phyloP scores from a whole-genome alignment of 2,113 vertebrate genomes.

The Asarcornis scutulata region DNA sequence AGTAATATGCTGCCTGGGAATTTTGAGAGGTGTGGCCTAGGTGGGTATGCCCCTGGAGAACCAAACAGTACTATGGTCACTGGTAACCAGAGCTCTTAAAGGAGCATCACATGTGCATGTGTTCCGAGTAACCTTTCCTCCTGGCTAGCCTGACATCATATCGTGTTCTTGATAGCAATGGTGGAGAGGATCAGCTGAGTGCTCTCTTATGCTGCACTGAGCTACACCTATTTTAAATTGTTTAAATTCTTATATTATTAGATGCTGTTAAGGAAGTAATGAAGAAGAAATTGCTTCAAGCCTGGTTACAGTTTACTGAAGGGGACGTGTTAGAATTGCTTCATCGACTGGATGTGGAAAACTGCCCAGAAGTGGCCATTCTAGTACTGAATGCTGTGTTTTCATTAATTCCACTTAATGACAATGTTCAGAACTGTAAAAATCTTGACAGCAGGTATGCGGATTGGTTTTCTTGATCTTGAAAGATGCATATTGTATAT shows the following conservation, averaged over 20 bases:
- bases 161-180: not conserved
- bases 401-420: constrained; percentile 72
- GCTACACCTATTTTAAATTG: not conserved
- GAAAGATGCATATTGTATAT: not conserved
- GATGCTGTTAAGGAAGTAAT: constrained; percentile 87
- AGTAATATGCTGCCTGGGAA: not conserved
- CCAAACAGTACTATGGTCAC: not conserved
- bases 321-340: constrained; percentile 88
- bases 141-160: not conserved
- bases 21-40: not conserved
- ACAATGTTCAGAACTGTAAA: constrained; percentile 77
- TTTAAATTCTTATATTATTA: constrained; percentile 59
- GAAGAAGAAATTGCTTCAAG: constrained; percentile 83
- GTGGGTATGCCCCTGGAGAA: not conserved
- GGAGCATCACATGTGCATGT: not conserved
- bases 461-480: not conserved
- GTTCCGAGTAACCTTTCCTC: not conserved
- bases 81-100: not conserved
- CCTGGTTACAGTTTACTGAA: constrained; percentile 86
- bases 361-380: constrained; percentile 86
- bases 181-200: not conserved
- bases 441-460: constrained; percentile 83
- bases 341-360: constrained; percentile 93
- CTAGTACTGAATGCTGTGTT: constrained; percentile 84
- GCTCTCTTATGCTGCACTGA: not conserved